Percentiles rank a stretch among this genome's conserved stretches.
phyloP scores from a whole-genome alignment of 2,113 vertebrate genomes.

The Melanostigma gelatinosum region DNA sequence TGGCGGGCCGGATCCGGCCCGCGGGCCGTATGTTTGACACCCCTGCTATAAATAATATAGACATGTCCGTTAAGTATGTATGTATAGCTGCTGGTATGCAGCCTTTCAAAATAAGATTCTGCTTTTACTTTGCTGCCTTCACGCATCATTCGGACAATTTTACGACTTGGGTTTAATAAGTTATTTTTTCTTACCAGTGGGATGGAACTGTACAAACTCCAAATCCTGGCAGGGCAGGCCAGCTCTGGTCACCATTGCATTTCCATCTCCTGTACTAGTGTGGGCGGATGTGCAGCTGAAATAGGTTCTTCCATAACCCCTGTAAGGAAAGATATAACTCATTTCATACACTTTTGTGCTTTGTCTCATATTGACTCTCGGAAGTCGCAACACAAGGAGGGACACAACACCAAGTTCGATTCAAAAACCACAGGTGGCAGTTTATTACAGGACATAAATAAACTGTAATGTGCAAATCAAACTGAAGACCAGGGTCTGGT shows the following conservation, averaged over 20 bases:
- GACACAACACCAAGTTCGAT: too few species aligned
- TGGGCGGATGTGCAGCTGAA: constrained; percentile 99
- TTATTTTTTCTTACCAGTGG: constrained; percentile 87
- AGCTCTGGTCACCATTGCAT: constrained; percentile 94
- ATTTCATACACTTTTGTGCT: neutral
- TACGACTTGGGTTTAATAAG: neutral
- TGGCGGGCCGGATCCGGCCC: too few species aligned
- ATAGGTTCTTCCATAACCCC: constrained; percentile 93
- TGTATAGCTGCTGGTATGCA: neutral
- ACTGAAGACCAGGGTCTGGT: too few species aligned
- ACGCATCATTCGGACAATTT: neutral
- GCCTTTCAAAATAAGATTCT: neutral
- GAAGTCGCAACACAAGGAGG: too few species aligned
- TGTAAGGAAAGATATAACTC: constrained; percentile 65
- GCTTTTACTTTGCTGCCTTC: neutral
- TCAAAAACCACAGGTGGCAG: too few species aligned
- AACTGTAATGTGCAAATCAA: too few species aligned
- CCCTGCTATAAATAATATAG: neutral
- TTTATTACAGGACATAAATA: too few species aligned
- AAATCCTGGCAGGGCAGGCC: constrained; percentile 97
- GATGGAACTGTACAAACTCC: constrained; percentile 99
- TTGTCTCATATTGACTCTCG: neutral
- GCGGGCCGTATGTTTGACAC: too few species aligned
- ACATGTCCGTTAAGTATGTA: neutral
- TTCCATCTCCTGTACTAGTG: constrained; percentile 95